Evolutionary conservation across 2,888 invertebrate genomes (phyloP).

Genomic region (Pristionchus exspectatus): DNA sequence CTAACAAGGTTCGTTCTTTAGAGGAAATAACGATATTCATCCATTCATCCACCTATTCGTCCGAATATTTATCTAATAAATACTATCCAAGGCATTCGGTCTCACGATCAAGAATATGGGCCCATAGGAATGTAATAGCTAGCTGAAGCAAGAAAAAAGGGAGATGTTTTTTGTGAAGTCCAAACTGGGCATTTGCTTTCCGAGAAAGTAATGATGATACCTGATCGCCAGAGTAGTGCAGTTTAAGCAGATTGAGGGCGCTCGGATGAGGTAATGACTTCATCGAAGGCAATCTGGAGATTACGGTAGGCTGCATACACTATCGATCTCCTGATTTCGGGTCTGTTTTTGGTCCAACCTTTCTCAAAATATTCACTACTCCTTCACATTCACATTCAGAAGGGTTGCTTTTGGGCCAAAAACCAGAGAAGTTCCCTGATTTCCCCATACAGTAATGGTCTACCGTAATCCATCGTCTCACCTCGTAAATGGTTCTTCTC

Average conservation of each 20-base stretch:
- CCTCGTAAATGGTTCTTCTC: not conserved
- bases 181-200: too few relatives aligned
- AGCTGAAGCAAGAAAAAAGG: not conserved
- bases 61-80: not conserved
- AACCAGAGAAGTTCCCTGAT: too few relatives aligned
- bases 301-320: too few relatives aligned
- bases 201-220: not conserved
- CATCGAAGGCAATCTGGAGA: slow-evolving; percentile 16
- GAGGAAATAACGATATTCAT: not conserved
- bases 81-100: too few relatives aligned
- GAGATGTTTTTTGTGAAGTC: too few relatives aligned
- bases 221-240: slow-evolving; percentile 31
- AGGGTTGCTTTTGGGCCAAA: too few relatives aligned
- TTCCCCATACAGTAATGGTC: not conserved
- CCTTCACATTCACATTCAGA: too few relatives aligned
- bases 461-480: not conserved
- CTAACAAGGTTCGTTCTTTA: too few relatives aligned
- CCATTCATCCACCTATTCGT: not conserved
- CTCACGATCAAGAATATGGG: too few relatives aligned
- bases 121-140: not conserved
- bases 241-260: slow-evolving; percentile 4
- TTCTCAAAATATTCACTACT: too few relatives aligned
- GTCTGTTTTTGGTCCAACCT: too few relatives aligned
- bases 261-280: not conserved
- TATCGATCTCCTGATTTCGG: too few relatives aligned